phyloP scores from a whole-genome alignment of 2,888 invertebrate species.

The Coleophora flavipennella region DNA sequence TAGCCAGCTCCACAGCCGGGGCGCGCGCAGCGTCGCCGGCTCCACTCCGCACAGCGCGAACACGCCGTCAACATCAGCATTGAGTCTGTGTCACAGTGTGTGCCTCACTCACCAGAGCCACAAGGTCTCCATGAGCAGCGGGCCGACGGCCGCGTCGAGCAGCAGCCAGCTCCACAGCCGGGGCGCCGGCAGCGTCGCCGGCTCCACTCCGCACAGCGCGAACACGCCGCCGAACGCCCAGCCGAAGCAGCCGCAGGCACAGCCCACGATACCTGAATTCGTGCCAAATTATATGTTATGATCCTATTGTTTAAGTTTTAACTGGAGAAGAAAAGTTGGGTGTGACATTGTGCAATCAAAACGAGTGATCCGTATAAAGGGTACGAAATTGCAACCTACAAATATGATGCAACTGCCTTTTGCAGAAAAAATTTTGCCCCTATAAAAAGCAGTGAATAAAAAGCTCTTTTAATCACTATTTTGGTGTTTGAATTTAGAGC shows the following conservation, averaged over 20 bases:
- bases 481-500: too few species aligned
- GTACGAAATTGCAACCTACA: too few species aligned
- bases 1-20: conserved; percentile 81
- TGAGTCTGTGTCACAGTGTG: background rate
- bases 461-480: too few species aligned
- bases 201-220: conserved; percentile 86
- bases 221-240: conserved; percentile 94
- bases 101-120: conserved; percentile 98
- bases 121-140: conserved; percentile 90
- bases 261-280: conserved; percentile 95
- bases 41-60: background rate
- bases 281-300: too few species aligned
- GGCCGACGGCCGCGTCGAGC: conserved; percentile 91
- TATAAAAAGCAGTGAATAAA: too few species aligned
- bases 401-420: too few species aligned
- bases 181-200: conserved; percentile 87
- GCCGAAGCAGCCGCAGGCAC: conserved; percentile 88
- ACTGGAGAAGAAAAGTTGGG: too few species aligned
- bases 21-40: conserved; percentile 41
- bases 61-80: background rate
- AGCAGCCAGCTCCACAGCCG: conserved; percentile 81
- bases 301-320: too few species aligned
- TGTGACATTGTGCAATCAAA: too few species aligned
- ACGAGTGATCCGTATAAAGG: too few species aligned
- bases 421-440: too few species aligned